Evolutionary conservation across 2,113 vertebrate species (phyloP), one percentile per base, ranked within the genome.

Genomic region (Osmerus eperlanus): DNA sequence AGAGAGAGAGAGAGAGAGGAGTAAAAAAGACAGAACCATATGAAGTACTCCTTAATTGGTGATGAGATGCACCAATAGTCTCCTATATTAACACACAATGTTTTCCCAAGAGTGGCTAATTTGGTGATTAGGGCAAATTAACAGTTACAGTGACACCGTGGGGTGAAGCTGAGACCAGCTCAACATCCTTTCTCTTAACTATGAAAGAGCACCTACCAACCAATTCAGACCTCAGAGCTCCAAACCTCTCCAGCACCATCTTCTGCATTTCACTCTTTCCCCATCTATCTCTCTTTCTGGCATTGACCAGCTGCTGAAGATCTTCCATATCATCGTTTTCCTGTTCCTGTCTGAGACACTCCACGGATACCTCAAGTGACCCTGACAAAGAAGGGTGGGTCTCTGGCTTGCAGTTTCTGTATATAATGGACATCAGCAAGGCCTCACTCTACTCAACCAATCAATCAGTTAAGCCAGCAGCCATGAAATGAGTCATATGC

Each of bases 401-500:
- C 54, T 13, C 12, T 23, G 74, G 59, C 65, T 72, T 59, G 56
- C 66, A 66, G 12, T 3, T 64, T 63, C 63, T 12, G 60, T 36
- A 63, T 23, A 65, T 23, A 68, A 8, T 41, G 73, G 72, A 61
- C 64, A 72, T 60, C 41, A 7, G 41, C 41, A 47, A 47, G 41
- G 41, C 41, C 41, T 47, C 41, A 12, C 41, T 47, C 41, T 47
- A 47, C 70, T 74, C 58, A 65, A 73, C 32, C 66, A 80, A 86
- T 88, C 84, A 86, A 88, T 89, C 84, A 73, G 79, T 77, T 52
- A 73, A 78, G 78, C 73, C 77, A 69, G 75, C 83, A 87, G 76
- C 81, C 88, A 80, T 88, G 83, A 88, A 89, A 89, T 85, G 79
- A 83, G 82, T 77, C 81, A 70, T 65, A 65, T 78, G 84, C 55